phyloP scores from a whole-genome alignment of 92 coral and sea anemone genomes.

The Paragorgia papillata region DNA sequence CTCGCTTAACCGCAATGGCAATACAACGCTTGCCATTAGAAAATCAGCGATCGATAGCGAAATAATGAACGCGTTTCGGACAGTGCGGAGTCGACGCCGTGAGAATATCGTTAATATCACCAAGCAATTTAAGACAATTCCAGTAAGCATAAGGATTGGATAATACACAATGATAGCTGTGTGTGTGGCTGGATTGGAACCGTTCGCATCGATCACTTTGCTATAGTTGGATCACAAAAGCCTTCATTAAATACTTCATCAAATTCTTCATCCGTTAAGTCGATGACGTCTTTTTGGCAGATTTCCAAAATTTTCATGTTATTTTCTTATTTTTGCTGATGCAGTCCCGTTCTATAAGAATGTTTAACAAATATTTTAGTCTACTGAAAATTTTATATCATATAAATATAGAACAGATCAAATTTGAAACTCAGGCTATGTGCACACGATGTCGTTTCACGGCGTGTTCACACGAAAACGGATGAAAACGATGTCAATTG shows the following conservation, averaged over 20 bases:
- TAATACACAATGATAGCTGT: background rate
- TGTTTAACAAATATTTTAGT: too few species aligned
- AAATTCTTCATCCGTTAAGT: slow-evolving; percentile 13
- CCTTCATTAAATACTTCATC: background rate
- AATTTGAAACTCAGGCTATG: too few species aligned
- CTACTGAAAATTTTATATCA: too few species aligned
- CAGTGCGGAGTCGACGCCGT: slow-evolving; percentile 68
- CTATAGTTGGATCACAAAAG: background rate
- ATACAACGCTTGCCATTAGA: slow-evolving; percentile 68
- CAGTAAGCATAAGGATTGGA: slow-evolving; percentile 1
- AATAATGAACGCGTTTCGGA: slow-evolving; percentile 83
- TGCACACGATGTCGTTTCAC: too few species aligned
- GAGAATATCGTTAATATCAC: slow-evolving; percentile 15
- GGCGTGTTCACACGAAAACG: too few species aligned
- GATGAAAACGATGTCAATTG: too few species aligned
- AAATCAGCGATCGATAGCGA: slow-evolving; percentile 82
- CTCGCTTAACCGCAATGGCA: slow-evolving; percentile 70
- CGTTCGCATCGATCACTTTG: background rate
- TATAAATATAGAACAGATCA: too few species aligned
- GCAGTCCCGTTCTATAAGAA: too few species aligned
- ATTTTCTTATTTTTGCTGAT: too few species aligned
- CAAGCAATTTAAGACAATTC: background rate
- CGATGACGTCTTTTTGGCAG: background rate
- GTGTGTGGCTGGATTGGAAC: background rate
- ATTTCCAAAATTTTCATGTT: too few species aligned